phyloP scores from a whole-genome alignment of 1,140 invertebrate species.

The Caenorhabditis inopinata region DNA sequence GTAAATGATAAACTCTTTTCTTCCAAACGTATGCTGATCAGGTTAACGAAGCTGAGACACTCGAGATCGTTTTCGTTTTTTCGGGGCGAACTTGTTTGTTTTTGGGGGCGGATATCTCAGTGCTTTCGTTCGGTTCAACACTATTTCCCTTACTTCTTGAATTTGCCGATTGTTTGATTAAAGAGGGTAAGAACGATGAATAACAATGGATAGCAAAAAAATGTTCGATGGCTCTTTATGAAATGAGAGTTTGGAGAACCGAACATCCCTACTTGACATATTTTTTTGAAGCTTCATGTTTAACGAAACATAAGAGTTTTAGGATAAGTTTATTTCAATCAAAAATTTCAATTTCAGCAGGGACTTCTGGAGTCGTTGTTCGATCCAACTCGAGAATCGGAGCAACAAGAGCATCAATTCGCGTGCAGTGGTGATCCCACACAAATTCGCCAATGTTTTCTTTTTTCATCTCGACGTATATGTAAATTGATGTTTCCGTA shows the following conservation, averaged over 20 bases:
- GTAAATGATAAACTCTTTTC: not conserved
- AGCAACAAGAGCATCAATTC: not conserved
- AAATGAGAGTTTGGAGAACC: too few species aligned
- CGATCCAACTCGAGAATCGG: not conserved
- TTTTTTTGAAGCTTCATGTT: too few species aligned
- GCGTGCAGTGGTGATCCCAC: constrained; percentile 5
- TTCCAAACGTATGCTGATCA: not conserved
- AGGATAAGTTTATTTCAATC: not conserved
- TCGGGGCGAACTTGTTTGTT: constrained; percentile 9
- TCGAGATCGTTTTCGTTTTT: constrained; percentile 7
- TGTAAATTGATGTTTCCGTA: not conserved
- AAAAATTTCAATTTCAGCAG: constrained; percentile 8
- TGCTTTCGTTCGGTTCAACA: not conserved
- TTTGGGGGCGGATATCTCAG: constrained; percentile 11
- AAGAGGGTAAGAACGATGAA: not conserved
- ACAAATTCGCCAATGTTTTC: not conserved
- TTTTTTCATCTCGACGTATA: constrained; percentile 10
- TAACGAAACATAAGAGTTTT: not conserved
- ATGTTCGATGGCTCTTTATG: not conserved
- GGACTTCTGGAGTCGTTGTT: not conserved
- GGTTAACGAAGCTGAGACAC: not conserved
- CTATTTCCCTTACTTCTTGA: not conserved
- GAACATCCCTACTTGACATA: too few species aligned
- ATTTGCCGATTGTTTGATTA: constrained; percentile 12
- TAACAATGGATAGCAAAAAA: not conserved